phyloP scores from a whole-genome alignment of 2,113 vertebrate species.

The Dinomys branickii region DNA sequence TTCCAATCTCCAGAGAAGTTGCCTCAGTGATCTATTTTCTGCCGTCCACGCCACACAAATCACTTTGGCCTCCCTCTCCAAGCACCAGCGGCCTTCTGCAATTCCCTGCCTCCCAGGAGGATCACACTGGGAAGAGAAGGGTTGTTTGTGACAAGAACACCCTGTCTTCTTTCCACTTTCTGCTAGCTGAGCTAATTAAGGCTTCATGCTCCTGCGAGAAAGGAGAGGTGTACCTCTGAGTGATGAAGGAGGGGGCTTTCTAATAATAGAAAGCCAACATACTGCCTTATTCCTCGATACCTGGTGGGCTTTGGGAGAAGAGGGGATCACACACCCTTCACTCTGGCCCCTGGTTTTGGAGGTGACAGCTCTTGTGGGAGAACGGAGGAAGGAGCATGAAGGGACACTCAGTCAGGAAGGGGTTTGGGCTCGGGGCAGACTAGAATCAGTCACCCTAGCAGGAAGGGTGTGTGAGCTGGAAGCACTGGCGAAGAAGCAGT shows the following conservation, averaged over 20 bases:
- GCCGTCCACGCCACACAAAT: neutral
- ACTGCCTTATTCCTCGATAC: neutral
- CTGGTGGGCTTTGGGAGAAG: accelerated
- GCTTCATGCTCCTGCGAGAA: neutral
- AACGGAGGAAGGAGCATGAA: neutral
- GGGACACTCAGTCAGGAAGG: neutral
- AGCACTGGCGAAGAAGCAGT: neutral
- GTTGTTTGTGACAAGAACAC: neutral
- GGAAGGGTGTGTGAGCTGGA: neutral
- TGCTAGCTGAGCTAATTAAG: neutral
- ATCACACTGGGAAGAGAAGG: neutral
- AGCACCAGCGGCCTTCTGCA: too few species aligned
- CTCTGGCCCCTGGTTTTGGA: accelerated
- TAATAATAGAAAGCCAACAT: neutral
- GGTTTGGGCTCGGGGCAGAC: neutral
- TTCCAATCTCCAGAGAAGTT: neutral
- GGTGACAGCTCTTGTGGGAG: too few species aligned
- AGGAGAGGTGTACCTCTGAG: neutral
- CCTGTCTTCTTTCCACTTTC: neutral
- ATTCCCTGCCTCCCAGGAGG: neutral
- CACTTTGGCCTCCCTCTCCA: neutral
- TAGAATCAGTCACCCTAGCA: neutral
- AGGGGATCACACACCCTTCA: neutral
- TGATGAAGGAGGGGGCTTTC: neutral
- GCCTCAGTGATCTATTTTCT: neutral